Base-by-base conservation (phyloP, 2,888 invertebrate species). In the Stegana nigrithorax region DNA sequence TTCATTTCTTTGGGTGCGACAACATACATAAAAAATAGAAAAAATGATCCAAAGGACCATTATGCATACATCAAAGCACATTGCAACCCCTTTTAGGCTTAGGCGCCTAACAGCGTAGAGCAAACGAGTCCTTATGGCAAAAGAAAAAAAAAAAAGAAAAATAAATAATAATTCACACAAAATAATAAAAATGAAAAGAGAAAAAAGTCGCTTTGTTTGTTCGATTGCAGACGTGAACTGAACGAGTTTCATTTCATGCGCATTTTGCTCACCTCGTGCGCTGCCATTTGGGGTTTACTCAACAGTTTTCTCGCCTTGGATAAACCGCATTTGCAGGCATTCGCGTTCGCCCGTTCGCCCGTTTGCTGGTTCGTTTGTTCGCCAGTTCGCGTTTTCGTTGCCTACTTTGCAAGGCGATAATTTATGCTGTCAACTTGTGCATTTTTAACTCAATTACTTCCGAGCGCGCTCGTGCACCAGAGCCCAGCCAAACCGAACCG, bases 381-480 rank as follows among this genome's bases (percentile, higher is more conserved):
- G 50, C 26, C 19, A 10, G 21, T 27, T 27, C 14, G 17, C 26
- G 21, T 21, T 17, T 14, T 17, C n/a, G 21, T 47, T 23, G 8
- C 5, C 25, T 47, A n/a, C 47, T 47, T 25, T 55, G 29, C 50
- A 64, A 56, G 66, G 73, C 60, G 70, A 77, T 77, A 77, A 75
- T 77, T 77, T 75, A 75, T 73, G 75, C 77, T 77, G 75, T 77
- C 75, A 77, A 73, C 75, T 77, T 75, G 71, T 73, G 75, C 75
- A 75, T 75, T 75, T 77, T 75, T 75, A 75, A 75, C 75, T 75
- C 75, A 75, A 75, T 75, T 75, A 75, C 75, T 77, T 75, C 75
- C 77, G 77, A 69, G 67, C 77, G 70, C 70, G 67, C 68, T 19
- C 45, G 17, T 59, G 64, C 73, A 76, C 76, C 76, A 77, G 74